Conservation (phyloP, 2,797 vertebrate genomes). For the Hoplostethus atlanticus region DNA sequence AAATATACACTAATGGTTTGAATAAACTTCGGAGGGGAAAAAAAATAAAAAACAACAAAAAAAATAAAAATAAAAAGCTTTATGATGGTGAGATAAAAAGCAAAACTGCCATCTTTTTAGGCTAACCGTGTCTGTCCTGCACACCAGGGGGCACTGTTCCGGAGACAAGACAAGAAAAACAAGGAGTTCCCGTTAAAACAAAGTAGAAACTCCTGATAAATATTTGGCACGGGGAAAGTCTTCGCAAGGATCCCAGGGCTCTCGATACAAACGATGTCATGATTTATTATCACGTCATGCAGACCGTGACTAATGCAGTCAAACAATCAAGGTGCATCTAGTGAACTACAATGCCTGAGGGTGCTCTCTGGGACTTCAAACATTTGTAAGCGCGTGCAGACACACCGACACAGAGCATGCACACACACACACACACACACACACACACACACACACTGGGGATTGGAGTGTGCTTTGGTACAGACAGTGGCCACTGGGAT, state of each 20-base stretch:
- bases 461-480: slow-evolving; percentile 12
- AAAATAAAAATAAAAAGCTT: slow-evolving; percentile 29
- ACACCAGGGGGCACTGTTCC: slow-evolving; percentile 31
- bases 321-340: slow-evolving; percentile 72
- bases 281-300: slow-evolving; percentile 66
- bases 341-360: slow-evolving; percentile 51
- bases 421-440: slow-evolving; percentile 12
- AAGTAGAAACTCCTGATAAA: slow-evolving; percentile 43
- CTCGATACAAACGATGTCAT: slow-evolving; percentile 51
- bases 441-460: slow-evolving; percentile 21
- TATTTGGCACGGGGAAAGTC: slow-evolving; percentile 53
- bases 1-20: slow-evolving; percentile 53
- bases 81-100: not conserved
- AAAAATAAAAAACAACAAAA: too few species aligned
- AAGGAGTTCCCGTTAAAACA: slow-evolving; percentile 4
- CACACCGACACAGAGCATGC: slow-evolving; percentile 6
- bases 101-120: slow-evolving; percentile 9
- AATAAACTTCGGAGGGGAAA: not conserved
- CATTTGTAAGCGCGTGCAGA: slow-evolving; percentile 7
- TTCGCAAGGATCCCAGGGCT: slow-evolving; percentile 43
- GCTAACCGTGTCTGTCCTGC: slow-evolving; percentile 3
- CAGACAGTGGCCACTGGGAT: slow-evolving; percentile 41
- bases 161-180: not conserved
- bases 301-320: slow-evolving; percentile 70
- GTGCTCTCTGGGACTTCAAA: slow-evolving; percentile 57